These are phyloP conservation scores for Montipora efflorescens DNA, from an alignment of 64 coral and sea anemone genomes.

Conservation along the genomic window DNA sequence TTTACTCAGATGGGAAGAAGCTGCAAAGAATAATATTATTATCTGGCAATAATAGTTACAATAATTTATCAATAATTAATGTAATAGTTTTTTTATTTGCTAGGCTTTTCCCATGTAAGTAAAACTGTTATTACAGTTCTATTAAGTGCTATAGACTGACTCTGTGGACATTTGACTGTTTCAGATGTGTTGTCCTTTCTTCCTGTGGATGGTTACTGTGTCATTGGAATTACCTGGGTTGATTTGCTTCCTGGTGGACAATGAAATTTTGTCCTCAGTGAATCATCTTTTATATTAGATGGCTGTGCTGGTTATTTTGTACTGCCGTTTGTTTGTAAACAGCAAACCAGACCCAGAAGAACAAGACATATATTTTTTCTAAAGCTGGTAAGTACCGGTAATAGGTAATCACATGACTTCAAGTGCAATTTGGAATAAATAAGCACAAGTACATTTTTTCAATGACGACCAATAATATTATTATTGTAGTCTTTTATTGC, in stretches of 20 bases:
- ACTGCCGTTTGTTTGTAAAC: slow-evolving; percentile 34
- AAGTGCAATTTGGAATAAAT: background rate
- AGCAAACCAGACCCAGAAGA: background rate
- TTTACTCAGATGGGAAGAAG: too few relatives aligned
- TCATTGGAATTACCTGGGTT: slow-evolving; percentile 78
- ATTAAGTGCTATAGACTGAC: background rate
- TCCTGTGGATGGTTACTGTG: slow-evolving; percentile 77
- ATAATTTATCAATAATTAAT: too few relatives aligned
- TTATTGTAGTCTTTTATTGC: too few relatives aligned
- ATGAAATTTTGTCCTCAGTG: slow-evolving; percentile 91
- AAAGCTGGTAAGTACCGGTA: background rate
- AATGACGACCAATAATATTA: too few relatives aligned
- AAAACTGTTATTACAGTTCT: too few relatives aligned
- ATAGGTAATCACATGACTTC: background rate
- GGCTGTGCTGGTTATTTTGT: slow-evolving; percentile 95
- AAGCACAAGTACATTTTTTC: too few relatives aligned
- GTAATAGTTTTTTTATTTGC: too few relatives aligned
- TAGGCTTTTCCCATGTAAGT: too few relatives aligned
- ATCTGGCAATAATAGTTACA: too few relatives aligned
- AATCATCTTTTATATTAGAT: slow-evolving; percentile 66
- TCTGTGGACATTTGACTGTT: background rate
- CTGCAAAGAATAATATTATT: too few relatives aligned
- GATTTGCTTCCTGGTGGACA: slow-evolving; percentile 81
- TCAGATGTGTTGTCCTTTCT: slow-evolving; percentile 71
- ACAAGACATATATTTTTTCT: background rate